Evolutionary conservation across 2,797 vertebrate genomes (phyloP).

Genomic region (Mallotus villosus): DNA sequence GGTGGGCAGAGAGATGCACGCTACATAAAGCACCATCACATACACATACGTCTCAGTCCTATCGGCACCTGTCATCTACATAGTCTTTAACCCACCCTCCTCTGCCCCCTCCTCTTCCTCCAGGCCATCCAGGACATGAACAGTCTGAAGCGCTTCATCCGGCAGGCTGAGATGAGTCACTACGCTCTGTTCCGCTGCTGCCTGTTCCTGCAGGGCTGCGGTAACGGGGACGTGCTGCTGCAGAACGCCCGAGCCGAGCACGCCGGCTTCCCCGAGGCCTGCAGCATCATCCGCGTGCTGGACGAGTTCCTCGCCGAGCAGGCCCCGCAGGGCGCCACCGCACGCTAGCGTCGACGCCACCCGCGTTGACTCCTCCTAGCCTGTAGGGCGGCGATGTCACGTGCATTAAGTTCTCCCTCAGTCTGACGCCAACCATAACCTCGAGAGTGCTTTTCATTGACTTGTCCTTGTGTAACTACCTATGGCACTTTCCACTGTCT

Average conservation of each 20-base stretch:
- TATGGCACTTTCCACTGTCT: background rate
- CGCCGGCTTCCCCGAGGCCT: conserved; percentile 89
- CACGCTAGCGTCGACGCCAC: background rate
- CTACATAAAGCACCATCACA: background rate
- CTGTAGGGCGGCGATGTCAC: background rate
- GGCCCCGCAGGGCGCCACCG: conserved; percentile 32
- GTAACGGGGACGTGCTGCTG: conserved; percentile 90
- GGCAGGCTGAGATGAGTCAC: conserved; percentile 96
- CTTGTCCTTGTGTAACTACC: background rate
- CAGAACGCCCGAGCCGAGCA: conserved; percentile 92
- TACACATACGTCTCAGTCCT: background rate
- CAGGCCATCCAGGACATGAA: conserved; percentile 99
- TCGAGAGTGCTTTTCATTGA: no score
- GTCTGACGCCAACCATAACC: background rate
- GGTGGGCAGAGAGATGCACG: conserved; percentile 66
- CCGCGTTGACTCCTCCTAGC: background rate
- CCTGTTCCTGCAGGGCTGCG: conserved; percentile 93
- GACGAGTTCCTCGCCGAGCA: conserved; percentile 92
- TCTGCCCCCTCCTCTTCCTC: background rate
- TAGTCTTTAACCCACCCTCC: background rate
- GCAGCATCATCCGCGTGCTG: conserved; percentile 87
- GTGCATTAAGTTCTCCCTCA: background rate
- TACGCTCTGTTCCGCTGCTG: conserved; percentile 95
- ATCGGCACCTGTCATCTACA: conserved; percentile 4
- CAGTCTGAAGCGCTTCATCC: conserved; percentile 94